These are phyloP conservation scores for Bilobella aurantiaca DNA, from an alignment of 1,140 invertebrate species.

Conservation along the genomic window DNA sequence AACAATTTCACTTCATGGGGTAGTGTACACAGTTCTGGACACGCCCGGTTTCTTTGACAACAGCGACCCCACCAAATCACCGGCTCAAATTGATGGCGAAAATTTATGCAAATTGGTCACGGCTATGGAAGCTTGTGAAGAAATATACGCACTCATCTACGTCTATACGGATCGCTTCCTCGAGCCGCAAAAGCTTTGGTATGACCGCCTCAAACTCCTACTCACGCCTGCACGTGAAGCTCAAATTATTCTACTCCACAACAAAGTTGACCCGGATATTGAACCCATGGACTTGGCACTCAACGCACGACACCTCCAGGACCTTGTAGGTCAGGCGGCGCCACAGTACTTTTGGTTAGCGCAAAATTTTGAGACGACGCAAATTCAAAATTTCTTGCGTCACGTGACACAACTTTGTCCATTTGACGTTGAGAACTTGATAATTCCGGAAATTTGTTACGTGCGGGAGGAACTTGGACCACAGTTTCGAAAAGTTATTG, in stretches of 20 bases:
- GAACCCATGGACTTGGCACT: too few species aligned
- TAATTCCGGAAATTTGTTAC: slow-evolving; percentile 6
- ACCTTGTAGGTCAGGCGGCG: too few species aligned
- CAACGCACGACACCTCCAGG: too few species aligned
- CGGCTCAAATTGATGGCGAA: background rate
- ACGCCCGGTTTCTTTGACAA: slow-evolving; percentile 8
- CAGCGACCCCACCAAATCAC: background rate
- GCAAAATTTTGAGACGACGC: too few species aligned
- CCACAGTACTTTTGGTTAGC: too few species aligned
- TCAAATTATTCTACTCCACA: slow-evolving; percentile 8
- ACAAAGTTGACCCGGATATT: slow-evolving; percentile 2
- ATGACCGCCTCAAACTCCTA: background rate
- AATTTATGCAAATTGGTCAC: slow-evolving; percentile 9
- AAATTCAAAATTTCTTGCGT: too few species aligned
- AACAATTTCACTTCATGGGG: background rate
- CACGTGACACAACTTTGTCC: too few species aligned
- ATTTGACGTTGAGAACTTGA: background rate
- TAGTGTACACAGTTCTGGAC: background rate
- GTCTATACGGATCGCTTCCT: slow-evolving; percentile 7
- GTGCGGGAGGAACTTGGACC: background rate
- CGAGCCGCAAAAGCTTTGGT: slow-evolving; percentile 3
- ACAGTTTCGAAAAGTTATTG: background rate
- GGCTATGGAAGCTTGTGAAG: background rate
- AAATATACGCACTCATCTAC: slow-evolving; percentile 7
- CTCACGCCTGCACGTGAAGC: background rate